Evolutionary conservation across 1,140 invertebrate species (phyloP).

Genomic region (Bombus vancouverensis): DNA sequence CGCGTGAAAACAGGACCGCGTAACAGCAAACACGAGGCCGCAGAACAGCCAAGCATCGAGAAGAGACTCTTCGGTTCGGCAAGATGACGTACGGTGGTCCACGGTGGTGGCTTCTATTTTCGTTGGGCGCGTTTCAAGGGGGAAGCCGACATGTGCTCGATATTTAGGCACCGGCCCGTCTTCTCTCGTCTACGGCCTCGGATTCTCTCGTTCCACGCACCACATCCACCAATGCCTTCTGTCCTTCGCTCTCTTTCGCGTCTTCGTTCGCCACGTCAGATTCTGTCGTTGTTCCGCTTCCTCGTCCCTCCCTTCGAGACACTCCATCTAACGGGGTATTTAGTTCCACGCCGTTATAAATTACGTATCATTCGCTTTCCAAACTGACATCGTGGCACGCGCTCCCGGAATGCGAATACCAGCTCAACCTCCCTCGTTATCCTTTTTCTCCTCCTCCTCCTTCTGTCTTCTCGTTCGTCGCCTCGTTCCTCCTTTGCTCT

Average conservation of each 20-base stretch:
- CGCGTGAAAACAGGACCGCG: conserved; percentile 64
- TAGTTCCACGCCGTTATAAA: conserved; percentile 70
- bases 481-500: background rate
- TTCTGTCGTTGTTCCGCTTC: background rate
- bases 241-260: background rate
- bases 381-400: conserved; percentile 69
- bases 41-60: conserved; percentile 29
- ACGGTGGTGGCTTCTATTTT: conserved; percentile 67
- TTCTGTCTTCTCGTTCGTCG: conserved; percentile 12
- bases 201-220: conserved; percentile 20
- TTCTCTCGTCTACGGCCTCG: conserved; percentile 43
- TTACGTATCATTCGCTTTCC: conserved; percentile 71
- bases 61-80: conserved; percentile 38
- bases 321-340: conserved; percentile 55
- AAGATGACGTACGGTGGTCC: conserved; percentile 66
- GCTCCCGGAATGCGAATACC: conserved; percentile 67
- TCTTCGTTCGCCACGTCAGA: background rate
- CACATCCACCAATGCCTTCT: background rate
- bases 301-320: conserved; percentile 23
- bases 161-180: conserved; percentile 67
- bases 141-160: conserved; percentile 68
- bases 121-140: conserved; percentile 59
- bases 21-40: conserved; percentile 66
- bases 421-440: conserved; percentile 37
- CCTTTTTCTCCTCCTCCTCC: conserved; percentile 23